Evolutionary conservation across 2,113 vertebrate species (phyloP), one percentile per base, ranked within the genome.

Genomic region (Amazona vittata): DNA sequence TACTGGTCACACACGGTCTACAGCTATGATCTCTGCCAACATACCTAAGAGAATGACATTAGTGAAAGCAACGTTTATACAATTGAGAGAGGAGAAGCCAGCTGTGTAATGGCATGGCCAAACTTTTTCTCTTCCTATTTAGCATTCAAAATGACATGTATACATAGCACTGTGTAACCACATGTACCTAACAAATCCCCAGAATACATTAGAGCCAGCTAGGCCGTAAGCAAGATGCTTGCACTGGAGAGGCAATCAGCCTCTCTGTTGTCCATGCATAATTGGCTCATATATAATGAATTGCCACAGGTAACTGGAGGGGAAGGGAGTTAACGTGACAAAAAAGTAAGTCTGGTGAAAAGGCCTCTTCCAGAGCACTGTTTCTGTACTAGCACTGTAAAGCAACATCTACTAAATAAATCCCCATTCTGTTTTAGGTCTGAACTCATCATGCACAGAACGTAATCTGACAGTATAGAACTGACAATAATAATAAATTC

Each of bases 331-430:
- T 64, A 44, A 35, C 60, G 0, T 20, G 53, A 47, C 67, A 87
- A 44, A 65, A 60, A 79, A 76, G 47, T 83, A 65, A 57, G 70
- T 85, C 89, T 83, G 60, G 82, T 1, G 0, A 63, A 90, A 85
- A 93, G 15, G 19, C 44, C 57, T 83, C 49, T 62, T 76, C 81
- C 91, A 91, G 67, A 41, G 52, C 84, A 37, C n/a, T 26, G 33
- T 14, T 86, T 37, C 60, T 63, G 41, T 52, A 69, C 53, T 69
- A 82, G 60, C 64, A 44, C 49, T 69, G 81, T 5, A 85, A 87
- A 81, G 64, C 39, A 82, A 57, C 28, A 10, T 26, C n/a, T 39
- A 28, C 44, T 77, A 76, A 82, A 91, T 46, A 93, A 84, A 93
- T 62, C 37, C 50, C 55, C n/a, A 13, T 68, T 86, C 76, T 81